Evolutionary conservation across 2,888 invertebrate genomes (phyloP), one percentile per base, ranked within the genome.

Genomic region (Coenonympha glycerion): DNA sequence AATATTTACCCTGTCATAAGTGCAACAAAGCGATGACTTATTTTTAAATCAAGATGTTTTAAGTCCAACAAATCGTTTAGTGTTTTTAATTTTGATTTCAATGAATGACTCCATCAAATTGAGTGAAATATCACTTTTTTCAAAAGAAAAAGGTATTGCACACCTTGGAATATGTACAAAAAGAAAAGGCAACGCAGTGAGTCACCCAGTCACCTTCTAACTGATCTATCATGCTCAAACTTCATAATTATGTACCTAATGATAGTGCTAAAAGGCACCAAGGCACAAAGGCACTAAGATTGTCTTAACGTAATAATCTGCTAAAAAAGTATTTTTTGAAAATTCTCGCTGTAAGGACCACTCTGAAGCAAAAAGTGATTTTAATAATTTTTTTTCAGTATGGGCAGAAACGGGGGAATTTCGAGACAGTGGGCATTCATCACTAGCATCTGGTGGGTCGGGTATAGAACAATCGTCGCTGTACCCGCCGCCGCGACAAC

Each of bases 401-500:
- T 95, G 95, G 95, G 94, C 95, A 58, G 95, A 95, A 83, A 93
- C 93, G 51, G 94, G 94, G 58, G 95, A 95, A 87, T 95, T 95
- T 80, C 91, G 95, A 64, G 95, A 95, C 85, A 92, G 90, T 64
- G 91, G 93, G 60, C 94, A 94, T 75, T 90, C 90, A 60, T 89
- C 90, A 37, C 85, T 91, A 66, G 87, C 90, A 66, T 92, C 93
- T 21, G 87, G 77, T 0, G 83, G 86, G 16, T 85, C 91, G 1
- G 90, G 90, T 54, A 91, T 91, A 49, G 93, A 93, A 62, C 86
- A 87, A 64, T 90, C 90, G 46, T 92, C 92, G 60, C 82, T 93
- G 68, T 91, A 93, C 80, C 91, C 93, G 75, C 90, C 93, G 68
- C 88, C 91, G 64, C 79, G 92, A 63, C 88, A 91, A 63, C 76